Percentiles rank a stretch among this genome's conserved stretches.
These are phyloP conservation scores for Yponomeuta sedellus DNA, from an alignment of 2,888 invertebrate species.

Conservation along the genomic window DNA sequence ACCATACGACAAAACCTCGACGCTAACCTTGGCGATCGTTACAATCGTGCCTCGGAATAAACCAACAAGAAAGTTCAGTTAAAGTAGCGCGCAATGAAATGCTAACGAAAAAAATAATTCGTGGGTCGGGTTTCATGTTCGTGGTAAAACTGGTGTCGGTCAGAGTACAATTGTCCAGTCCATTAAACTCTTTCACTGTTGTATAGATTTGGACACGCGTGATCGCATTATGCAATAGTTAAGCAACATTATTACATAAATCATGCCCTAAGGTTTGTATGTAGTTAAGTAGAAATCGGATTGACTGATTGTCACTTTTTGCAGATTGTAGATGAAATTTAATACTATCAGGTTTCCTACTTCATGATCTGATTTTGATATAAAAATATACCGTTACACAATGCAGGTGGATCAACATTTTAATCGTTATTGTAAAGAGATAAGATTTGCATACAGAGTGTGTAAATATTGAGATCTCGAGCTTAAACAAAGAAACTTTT, in stretches of 20 bases:
- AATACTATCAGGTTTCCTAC: too few relatives aligned
- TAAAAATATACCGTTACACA: too few relatives aligned
- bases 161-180: constrained; percentile 59
- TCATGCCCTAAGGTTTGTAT: constrained; percentile 7
- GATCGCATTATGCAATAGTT: constrained; percentile 59
- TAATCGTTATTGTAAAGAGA: too few relatives aligned
- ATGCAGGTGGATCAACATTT: too few relatives aligned
- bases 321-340: background rate
- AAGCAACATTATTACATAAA: constrained; percentile 29
- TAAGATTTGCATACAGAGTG: background rate
- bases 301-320: background rate
- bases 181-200: constrained; percentile 69
- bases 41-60: background rate
- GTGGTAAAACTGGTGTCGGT: constrained; percentile 21
- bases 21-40: constrained; percentile 18
- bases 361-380: too few relatives aligned
- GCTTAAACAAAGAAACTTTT: background rate
- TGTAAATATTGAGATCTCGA: background rate
- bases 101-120: background rate
- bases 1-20: constrained; percentile 29
- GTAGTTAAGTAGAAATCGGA: background rate
- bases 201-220: constrained; percentile 61
- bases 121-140: constrained; percentile 12
- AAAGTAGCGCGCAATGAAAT: background rate
- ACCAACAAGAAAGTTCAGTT: background rate